Percentiles rank a stretch among this genome's conserved stretches.
Conservation (phyloP, 2,888 invertebrate species). For the Anodontia alba region DNA sequence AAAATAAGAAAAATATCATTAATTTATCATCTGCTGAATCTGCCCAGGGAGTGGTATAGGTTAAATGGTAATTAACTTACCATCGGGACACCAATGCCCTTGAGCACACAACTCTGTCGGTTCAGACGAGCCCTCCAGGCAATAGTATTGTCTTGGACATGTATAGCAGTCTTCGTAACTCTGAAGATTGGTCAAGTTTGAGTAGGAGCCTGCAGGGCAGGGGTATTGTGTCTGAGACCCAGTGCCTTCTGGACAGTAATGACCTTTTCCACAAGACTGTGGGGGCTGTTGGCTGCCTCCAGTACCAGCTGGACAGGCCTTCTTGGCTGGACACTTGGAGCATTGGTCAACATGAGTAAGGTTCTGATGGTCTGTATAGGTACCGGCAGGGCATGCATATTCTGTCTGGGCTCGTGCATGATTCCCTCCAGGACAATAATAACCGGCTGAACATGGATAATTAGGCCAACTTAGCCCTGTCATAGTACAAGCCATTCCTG, state of each 20-base stretch:
- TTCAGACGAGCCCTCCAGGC: conserved; percentile 76
- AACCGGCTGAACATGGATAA: conserved; percentile 79
- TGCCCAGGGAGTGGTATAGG: too few species aligned
- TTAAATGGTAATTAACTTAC: conserved; percentile 72
- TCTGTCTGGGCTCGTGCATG: conserved; percentile 77
- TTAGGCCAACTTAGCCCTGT: conserved; percentile 77
- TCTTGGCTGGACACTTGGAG: conserved; percentile 69
- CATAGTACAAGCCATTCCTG: conserved; percentile 79
- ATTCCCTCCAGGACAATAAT: conserved; percentile 83
- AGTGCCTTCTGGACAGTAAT: conserved; percentile 82
- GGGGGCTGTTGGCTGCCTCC: conserved; percentile 82
- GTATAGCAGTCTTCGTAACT: conserved; percentile 76
- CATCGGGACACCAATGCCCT: conserved; percentile 82
- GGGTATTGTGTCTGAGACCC: conserved; percentile 76
- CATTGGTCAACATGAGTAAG: conserved; percentile 80
- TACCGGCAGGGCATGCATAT: conserved; percentile 81
- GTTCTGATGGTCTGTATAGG: conserved; percentile 80
- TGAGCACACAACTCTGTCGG: conserved; percentile 76
- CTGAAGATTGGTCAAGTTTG: conserved; percentile 80
- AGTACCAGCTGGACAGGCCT: conserved; percentile 79
- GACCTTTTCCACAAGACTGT: conserved; percentile 78
- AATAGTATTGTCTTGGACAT: conserved; percentile 81
- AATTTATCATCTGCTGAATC: too few species aligned
- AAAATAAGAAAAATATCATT: too few species aligned
- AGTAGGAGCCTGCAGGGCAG: conserved; percentile 82